Evolutionary conservation across 2,888 invertebrate species (phyloP), one percentile per base, ranked within the genome.

Genomic region (Amblyteles armatorius): DNA sequence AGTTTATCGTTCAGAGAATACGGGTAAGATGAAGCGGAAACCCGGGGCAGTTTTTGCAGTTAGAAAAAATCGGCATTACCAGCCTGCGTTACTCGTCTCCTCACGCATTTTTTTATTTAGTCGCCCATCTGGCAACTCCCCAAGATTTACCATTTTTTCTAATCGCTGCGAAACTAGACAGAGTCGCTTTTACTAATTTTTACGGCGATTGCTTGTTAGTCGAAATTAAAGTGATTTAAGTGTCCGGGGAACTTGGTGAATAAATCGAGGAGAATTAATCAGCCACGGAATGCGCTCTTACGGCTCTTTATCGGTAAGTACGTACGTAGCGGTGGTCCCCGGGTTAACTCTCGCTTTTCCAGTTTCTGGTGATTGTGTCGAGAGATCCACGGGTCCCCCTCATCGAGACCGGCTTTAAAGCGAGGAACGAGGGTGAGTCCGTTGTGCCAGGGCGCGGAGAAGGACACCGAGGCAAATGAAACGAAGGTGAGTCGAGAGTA

Each of bases 401-500:
- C 16, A 67, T 82, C 63, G 79, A 73, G 83, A 73, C 76, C 71
- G 77, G 71, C 63, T 82, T 72, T 78, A 82, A 76, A 73, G 81
- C 79, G 67, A 55, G 29, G 63, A 76, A 40, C 48, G 60, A 57
- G 67, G 22, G 55, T 33, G 55, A 60, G 55, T 69, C 50, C 52
- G 74, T 67, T 65, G 67, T 69, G 73, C 72, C 69, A 77, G 80
- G 83, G 80, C 63, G 80, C 77, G 80, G 71, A 67, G 83, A 83
- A 83, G 79, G 83, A 69, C 79, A 71, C 40, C 40, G 26, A 29
- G 79, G 36, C 73, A 81, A 81, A 84, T 74, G 82, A 71, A 87
- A 82, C 80, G 83, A 87, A 83, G 79, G 57, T 79, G 86, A 87
- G 85, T 74, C 77, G 80, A 84, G 80, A 11, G 68, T 52, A 83